Evolutionary conservation across 2,797 vertebrate species (phyloP).

Genomic region (Coendou prehensilis): DNA sequence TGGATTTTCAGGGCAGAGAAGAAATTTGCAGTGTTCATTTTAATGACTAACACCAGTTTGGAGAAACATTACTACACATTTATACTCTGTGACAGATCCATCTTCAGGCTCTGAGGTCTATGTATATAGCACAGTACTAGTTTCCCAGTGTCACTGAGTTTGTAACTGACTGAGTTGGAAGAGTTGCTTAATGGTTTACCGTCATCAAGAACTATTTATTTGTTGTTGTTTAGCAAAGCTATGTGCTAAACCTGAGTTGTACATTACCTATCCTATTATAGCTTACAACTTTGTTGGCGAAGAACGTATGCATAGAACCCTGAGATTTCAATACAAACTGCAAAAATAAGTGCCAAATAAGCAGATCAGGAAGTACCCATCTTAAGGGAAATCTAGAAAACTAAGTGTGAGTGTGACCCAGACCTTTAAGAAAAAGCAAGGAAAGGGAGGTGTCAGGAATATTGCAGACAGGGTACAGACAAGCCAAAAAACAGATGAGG

Average conservation of each 20-base stretch:
- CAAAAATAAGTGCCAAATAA: not conserved
- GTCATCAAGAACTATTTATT: conserved; percentile 23
- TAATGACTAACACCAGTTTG: conserved; percentile 13
- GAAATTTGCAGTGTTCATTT: conserved; percentile 32
- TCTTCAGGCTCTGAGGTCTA: not conserved
- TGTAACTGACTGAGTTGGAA: not conserved
- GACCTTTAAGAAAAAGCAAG: not conserved
- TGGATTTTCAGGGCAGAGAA: conserved; percentile 44
- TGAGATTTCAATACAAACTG: not conserved
- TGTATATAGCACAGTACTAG: not conserved
- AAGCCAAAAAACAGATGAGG: not conserved
- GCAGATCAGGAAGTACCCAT: not conserved
- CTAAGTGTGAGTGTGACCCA: not conserved
- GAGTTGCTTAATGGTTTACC: not conserved
- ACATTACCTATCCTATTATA: not conserved
- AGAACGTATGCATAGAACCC: not conserved
- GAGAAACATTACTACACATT: not conserved
- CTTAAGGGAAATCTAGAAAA: conserved; percentile 27
- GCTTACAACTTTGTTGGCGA: not conserved
- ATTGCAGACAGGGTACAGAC: not conserved
- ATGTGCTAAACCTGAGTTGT: not conserved
- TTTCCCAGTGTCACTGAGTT: not conserved
- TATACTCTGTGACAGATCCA: not conserved
- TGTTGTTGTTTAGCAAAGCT: conserved; percentile 14
- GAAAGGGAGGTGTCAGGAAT: not conserved